A percentile compares a stretch with the other conserved stretches of the same genome.
These are phyloP conservation scores for Azemiops feae DNA, from an alignment of 2,113 vertebrate genomes.

Conservation along the genomic window DNA sequence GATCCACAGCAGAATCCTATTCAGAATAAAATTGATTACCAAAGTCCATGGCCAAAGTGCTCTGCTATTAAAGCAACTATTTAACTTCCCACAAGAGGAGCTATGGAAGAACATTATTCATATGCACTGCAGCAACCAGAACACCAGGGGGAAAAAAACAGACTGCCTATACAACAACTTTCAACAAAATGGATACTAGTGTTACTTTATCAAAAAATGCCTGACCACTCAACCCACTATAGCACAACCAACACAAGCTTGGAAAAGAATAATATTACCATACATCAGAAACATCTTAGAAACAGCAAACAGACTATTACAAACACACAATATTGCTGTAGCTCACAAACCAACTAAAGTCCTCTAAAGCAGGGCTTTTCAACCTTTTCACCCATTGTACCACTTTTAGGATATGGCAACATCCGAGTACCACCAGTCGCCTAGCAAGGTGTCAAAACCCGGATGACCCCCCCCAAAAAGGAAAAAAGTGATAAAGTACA, in stretches of 20 bases:
- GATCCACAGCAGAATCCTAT: constrained; percentile 53
- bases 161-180: not conserved
- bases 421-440: too few species aligned
- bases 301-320: not conserved
- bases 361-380: not conserved
- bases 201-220: not conserved
- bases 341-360: not conserved
- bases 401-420: too few species aligned
- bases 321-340: not conserved
- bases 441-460: too few species aligned
- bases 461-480: too few species aligned
- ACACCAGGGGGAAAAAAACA: not conserved
- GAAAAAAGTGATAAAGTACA: too few species aligned
- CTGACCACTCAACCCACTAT: not conserved
- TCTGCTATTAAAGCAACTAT: not conserved
- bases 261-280: not conserved
- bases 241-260: not conserved
- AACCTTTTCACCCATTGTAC: too few species aligned
- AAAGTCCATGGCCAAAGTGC: not conserved
- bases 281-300: not conserved
- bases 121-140: too few species aligned
- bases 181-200: not conserved
- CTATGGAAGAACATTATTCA: not conserved
- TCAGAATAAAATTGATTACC: constrained; percentile 35
- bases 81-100: not conserved